A percentile compares a stretch with the other conserved stretches of the same genome.
These are phyloP conservation scores for Eupithecia pulchellata DNA, from an alignment of 2,888 invertebrate species.

Conservation along the genomic window DNA sequence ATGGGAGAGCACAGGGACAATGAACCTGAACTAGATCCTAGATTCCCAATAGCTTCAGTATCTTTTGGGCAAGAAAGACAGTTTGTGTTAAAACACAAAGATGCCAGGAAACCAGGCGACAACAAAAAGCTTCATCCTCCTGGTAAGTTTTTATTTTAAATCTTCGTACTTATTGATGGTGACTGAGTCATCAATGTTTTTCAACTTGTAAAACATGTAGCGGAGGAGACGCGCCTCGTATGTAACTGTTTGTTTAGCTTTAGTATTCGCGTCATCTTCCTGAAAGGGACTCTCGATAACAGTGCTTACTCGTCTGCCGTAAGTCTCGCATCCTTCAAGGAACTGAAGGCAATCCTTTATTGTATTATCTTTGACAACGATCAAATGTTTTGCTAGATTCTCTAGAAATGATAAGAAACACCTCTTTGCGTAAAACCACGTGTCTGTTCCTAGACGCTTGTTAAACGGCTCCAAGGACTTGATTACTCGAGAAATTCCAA, in stretches of 20 bases:
- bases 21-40: conserved; percentile 87
- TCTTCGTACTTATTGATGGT: conserved; percentile 84
- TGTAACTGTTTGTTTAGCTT: conserved; percentile 95
- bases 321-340: conserved; percentile 94
- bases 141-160: conserved; percentile 76
- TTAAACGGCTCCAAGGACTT: conserved; percentile 98
- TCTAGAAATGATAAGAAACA: conserved; percentile 97
- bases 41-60: conserved; percentile 88
- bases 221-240: conserved; percentile 95
- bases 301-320: conserved; percentile 93
- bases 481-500: conserved; percentile 98
- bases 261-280: conserved; percentile 87
- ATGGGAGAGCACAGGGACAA: conserved; percentile 90
- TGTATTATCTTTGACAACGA: conserved; percentile 94
- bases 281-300: conserved; percentile 93
- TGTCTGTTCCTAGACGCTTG: conserved; percentile 98
- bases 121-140: conserved; percentile 73
- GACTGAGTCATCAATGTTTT: conserved; percentile 82
- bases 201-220: conserved; percentile 90
- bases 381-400: conserved; percentile 95
- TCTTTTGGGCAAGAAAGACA: conserved; percentile 87
- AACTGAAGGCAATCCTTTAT: conserved; percentile 95
- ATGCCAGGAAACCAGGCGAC: conserved; percentile 79
- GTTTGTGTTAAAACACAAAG: conserved; percentile 87
- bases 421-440: conserved; percentile 99